These are phyloP conservation scores for Amphimallon solstitiale DNA, from an alignment of 2,888 invertebrate genomes.

Conservation along the genomic window DNA sequence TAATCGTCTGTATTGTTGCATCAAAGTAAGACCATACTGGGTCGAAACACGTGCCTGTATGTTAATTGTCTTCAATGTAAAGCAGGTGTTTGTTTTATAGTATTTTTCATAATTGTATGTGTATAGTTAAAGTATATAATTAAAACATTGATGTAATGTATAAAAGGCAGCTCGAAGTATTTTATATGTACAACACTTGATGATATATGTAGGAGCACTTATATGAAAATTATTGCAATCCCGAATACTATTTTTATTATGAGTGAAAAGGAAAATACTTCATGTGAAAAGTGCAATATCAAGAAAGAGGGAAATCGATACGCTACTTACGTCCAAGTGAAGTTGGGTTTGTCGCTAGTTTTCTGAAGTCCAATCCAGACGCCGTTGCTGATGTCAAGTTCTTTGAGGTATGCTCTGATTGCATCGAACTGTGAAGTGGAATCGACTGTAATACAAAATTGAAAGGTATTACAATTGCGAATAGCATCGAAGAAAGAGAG, in stretches of 20 bases:
- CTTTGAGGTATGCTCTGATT: slow-evolving; percentile 79
- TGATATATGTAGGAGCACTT: too few relatives aligned
- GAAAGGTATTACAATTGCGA: slow-evolving; percentile 36
- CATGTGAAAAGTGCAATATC: neutral
- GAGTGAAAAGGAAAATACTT: neutral
- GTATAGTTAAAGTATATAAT: too few relatives aligned
- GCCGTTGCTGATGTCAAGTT: slow-evolving; percentile 78
- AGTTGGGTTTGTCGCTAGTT: slow-evolving; percentile 75
- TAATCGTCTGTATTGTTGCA: too few relatives aligned
- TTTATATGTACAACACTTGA: too few relatives aligned
- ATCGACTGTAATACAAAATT: slow-evolving; percentile 71
- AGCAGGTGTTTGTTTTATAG: too few relatives aligned
- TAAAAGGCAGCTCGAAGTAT: too few relatives aligned
- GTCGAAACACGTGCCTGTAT: too few relatives aligned
- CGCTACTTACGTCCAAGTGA: slow-evolving; percentile 80
- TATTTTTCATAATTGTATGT: too few relatives aligned
- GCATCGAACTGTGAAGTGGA: slow-evolving; percentile 82
- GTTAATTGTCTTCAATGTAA: too few relatives aligned
- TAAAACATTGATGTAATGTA: too few relatives aligned
- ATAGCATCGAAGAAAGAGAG: neutral
- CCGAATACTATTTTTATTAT: neutral
- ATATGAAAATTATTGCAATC: too few relatives aligned
- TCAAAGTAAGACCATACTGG: too few relatives aligned
- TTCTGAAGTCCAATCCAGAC: slow-evolving; percentile 84
- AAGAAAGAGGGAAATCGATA: slow-evolving; percentile 12